Conservation (phyloP, 1,140 invertebrate genomes). For the Formica exsecta region DNA sequence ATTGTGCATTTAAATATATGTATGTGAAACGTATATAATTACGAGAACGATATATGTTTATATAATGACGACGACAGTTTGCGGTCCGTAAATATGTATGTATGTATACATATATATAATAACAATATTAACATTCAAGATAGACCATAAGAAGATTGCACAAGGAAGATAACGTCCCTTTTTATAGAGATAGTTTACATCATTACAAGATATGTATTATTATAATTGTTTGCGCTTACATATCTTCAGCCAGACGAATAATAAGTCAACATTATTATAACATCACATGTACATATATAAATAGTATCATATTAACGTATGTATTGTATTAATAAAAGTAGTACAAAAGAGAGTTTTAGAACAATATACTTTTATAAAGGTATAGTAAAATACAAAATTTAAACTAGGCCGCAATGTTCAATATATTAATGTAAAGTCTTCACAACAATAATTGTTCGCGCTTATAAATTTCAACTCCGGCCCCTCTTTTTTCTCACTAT, state of each 20-base stretch:
- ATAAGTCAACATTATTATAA: not conserved
- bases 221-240: not conserved
- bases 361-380: too few species aligned
- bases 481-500: not conserved
- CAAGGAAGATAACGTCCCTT: conserved; percentile 7
- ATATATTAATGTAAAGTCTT: not conserved
- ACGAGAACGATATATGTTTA: too few species aligned
- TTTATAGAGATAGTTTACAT: not conserved
- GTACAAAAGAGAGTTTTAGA: too few species aligned
- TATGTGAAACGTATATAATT: too few species aligned
- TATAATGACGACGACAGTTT: too few species aligned
- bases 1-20: too few species aligned
- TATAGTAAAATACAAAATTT: not conserved
- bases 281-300: not conserved
- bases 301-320: too few species aligned
- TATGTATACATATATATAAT: not conserved
- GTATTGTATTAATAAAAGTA: too few species aligned
- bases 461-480: not conserved
- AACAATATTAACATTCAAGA: not conserved
- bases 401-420: not conserved
- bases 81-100: not conserved
- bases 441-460: not conserved
- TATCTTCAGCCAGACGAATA: not conserved
- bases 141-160: conserved; percentile 1
- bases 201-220: not conserved